A percentile compares a stretch with the other conserved stretches of the same genome.
phyloP scores from a whole-genome alignment of 2,797 vertebrate genomes.

The Dromococcyx pavoninus region DNA sequence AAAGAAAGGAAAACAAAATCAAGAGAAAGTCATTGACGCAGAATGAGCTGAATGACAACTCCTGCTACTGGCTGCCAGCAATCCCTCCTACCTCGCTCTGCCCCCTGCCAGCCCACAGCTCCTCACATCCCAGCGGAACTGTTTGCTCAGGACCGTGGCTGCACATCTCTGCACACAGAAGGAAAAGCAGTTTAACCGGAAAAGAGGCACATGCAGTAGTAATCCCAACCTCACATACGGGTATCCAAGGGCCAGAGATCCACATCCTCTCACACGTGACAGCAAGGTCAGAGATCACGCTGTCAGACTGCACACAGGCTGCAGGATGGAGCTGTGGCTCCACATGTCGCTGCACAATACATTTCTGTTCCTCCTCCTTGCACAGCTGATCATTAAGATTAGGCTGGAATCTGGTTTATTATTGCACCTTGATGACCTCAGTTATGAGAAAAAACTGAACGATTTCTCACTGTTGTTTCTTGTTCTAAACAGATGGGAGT shows the following conservation, averaged over 20 bases:
- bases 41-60: background rate
- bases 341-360: accelerated
- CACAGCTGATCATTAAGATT: accelerated
- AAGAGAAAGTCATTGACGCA: background rate
- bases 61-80: background rate
- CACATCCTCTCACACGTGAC: accelerated
- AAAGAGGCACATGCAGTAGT: accelerated
- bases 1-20: too few species aligned
- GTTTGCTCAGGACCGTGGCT: background rate
- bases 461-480: background rate
- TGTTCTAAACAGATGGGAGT: background rate
- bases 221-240: accelerated
- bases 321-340: background rate
- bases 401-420: background rate
- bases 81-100: background rate
- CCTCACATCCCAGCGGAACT: accelerated
- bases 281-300: background rate
- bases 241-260: background rate
- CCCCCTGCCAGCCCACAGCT: background rate
- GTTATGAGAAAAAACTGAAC: background rate
- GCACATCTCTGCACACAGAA: accelerated
- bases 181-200: background rate
- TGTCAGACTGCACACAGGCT: accelerated
- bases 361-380: accelerated
- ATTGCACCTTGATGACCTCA: too few species aligned